phyloP scores from a whole-genome alignment of 2,888 invertebrate species.

The Dryadula phaetusa region DNA sequence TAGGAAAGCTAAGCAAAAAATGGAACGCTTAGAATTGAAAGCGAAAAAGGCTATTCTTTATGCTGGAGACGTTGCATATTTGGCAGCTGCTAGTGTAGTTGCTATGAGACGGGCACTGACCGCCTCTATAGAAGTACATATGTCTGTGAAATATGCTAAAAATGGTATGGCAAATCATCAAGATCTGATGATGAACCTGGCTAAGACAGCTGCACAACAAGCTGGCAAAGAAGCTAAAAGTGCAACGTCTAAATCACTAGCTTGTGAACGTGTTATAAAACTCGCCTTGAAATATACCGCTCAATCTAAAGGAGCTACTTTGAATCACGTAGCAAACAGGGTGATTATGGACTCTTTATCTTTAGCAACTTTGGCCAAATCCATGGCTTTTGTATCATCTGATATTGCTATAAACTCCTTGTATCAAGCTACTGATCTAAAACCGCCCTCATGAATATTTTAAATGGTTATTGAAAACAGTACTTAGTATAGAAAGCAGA shows the following conservation, averaged over 20 bases:
- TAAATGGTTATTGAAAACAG: neutral
- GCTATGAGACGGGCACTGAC: conserved; percentile 77
- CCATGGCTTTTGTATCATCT: conserved; percentile 78
- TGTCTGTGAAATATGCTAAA: conserved; percentile 76
- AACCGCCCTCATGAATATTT: conserved; percentile 62
- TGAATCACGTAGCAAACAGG: conserved; percentile 78
- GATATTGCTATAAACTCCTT: conserved; percentile 80
- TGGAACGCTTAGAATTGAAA: conserved; percentile 72
- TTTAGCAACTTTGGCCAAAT: conserved; percentile 74
- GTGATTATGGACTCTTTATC: conserved; percentile 78
- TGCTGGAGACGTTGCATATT: conserved; percentile 79
- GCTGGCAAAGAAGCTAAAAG: conserved; percentile 79
- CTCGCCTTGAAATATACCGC: conserved; percentile 76
- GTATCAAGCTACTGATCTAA: conserved; percentile 77
- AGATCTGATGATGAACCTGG: conserved; percentile 80
- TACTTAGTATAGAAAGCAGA: neutral
- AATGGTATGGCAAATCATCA: conserved; percentile 78
- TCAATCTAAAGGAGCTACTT: conserved; percentile 73
- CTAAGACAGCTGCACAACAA: conserved; percentile 79
- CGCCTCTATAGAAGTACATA: conserved; percentile 78
- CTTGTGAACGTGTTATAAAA: conserved; percentile 74
- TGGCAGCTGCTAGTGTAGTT: conserved; percentile 77
- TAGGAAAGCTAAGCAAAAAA: conserved; percentile 68
- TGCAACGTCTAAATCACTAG: conserved; percentile 73
- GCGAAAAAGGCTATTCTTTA: conserved; percentile 79